These are phyloP conservation scores for Carcina quercana DNA, from an alignment of 2,888 invertebrate species.

Conservation along the genomic window DNA sequence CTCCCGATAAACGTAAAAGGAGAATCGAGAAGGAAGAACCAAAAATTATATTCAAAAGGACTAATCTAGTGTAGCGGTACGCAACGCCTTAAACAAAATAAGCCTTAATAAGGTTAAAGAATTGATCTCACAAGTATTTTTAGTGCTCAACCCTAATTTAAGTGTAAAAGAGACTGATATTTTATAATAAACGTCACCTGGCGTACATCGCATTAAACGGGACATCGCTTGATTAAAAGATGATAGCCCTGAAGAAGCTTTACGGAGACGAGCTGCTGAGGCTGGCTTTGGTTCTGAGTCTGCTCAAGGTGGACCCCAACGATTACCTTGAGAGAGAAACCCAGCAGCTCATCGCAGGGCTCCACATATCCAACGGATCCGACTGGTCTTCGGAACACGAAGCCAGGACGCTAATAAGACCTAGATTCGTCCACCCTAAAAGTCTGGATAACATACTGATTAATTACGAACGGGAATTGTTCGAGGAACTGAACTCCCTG, in stretches of 20 bases:
- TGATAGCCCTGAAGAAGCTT: slow-evolving; percentile 88
- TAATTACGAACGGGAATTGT: slow-evolving; percentile 82
- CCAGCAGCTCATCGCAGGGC: slow-evolving; percentile 68
- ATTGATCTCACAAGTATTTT: slow-evolving; percentile 60
- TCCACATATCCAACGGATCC: slow-evolving; percentile 78
- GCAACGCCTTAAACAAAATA: slow-evolving; percentile 10
- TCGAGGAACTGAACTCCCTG: slow-evolving; percentile 82
- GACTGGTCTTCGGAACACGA: slow-evolving; percentile 78
- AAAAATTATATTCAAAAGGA: slow-evolving; percentile 27
- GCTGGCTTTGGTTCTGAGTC: slow-evolving; percentile 85
- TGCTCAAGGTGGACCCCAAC: slow-evolving; percentile 85
- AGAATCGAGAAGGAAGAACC: slow-evolving; percentile 31
- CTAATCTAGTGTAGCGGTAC: slow-evolving; percentile 26
- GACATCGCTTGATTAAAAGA: too few species aligned
- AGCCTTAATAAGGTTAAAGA: slow-evolving; percentile 14
- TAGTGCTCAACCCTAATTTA: slow-evolving; percentile 46
- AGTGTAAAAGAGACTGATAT: slow-evolving; percentile 28
- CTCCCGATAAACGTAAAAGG: slow-evolving; percentile 62
- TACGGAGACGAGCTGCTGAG: slow-evolving; percentile 88
- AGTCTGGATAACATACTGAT: slow-evolving; percentile 80
- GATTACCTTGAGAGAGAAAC: slow-evolving; percentile 76
- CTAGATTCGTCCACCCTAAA: slow-evolving; percentile 80
- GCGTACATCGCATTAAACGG: too few species aligned
- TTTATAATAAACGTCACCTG: too few species aligned
- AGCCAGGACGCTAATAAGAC: slow-evolving; percentile 71